phyloP scores from a whole-genome alignment of 2,888 invertebrate genomes.

The Habrosyne pyritoides region DNA sequence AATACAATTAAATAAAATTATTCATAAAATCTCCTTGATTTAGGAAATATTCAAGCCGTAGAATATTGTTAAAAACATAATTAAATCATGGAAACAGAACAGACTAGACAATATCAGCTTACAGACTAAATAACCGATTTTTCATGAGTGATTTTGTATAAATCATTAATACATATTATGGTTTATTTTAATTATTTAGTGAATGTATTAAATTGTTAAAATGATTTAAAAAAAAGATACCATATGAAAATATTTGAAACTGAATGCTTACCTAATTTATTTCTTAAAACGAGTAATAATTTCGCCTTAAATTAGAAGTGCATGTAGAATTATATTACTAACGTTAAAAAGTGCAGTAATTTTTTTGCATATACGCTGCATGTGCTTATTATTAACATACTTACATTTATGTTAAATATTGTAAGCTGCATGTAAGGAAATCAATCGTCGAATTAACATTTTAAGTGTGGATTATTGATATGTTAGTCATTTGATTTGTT shows the following conservation, averaged over 20 bases:
- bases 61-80: not conserved
- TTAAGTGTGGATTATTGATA: not conserved
- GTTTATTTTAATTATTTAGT: not conserved
- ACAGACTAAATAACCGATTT: conserved; percentile 52
- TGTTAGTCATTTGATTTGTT: not conserved
- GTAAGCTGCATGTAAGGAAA: not conserved
- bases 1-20: not conserved
- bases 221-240: too few species aligned
- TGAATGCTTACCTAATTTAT: not conserved
- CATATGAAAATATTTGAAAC: too few species aligned
- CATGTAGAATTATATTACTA: not conserved
- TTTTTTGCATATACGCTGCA: not conserved
- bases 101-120: conserved; percentile 61
- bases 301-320: not conserved
- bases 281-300: not conserved
- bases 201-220: not conserved
- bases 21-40: not conserved
- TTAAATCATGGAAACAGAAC: conserved; percentile 27
- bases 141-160: not conserved
- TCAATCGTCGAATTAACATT: not conserved
- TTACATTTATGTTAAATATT: not conserved
- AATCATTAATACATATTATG: not conserved
- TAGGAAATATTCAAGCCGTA: not conserved
- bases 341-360: not conserved
- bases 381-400: not conserved